phyloP scores from a whole-genome alignment of 2,113 vertebrate genomes.

The Strix uralensis region DNA sequence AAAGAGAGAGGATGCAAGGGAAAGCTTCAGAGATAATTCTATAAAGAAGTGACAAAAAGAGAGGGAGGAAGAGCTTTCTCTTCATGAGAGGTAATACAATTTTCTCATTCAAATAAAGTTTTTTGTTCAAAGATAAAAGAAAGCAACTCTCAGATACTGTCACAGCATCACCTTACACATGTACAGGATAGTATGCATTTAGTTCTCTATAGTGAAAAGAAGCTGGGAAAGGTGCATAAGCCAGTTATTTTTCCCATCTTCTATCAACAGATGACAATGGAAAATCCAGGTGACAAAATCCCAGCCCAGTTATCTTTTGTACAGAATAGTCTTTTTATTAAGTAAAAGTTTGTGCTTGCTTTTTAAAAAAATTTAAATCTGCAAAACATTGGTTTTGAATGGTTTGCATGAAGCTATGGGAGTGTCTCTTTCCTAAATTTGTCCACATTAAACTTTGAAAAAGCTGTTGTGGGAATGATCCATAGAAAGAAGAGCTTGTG shows the following conservation, averaged over 20 bases:
- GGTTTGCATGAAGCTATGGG: not conserved
- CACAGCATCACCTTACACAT: not conserved
- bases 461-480: constrained; percentile 41
- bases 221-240: constrained; percentile 32
- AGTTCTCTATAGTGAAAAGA: not conserved
- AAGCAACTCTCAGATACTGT: not conserved
- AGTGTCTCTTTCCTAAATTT: not conserved
- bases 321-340: not conserved
- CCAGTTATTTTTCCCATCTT: constrained; percentile 15
- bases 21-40: not conserved
- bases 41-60: not conserved
- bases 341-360: not conserved
- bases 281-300: constrained; percentile 19
- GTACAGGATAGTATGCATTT: not conserved
- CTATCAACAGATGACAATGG: constrained; percentile 32
- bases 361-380: not conserved
- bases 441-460: constrained; percentile 31
- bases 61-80: not conserved
- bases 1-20: not conserved
- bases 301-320: not conserved
- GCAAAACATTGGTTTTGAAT: not conserved
- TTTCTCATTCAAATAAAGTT: constrained; percentile 37
- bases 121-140: constrained; percentile 14
- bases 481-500: constrained; percentile 40
- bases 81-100: not conserved